Base-by-base conservation (phyloP, 2,797 vertebrate species). In the Sebastes umbrosus region DNA sequence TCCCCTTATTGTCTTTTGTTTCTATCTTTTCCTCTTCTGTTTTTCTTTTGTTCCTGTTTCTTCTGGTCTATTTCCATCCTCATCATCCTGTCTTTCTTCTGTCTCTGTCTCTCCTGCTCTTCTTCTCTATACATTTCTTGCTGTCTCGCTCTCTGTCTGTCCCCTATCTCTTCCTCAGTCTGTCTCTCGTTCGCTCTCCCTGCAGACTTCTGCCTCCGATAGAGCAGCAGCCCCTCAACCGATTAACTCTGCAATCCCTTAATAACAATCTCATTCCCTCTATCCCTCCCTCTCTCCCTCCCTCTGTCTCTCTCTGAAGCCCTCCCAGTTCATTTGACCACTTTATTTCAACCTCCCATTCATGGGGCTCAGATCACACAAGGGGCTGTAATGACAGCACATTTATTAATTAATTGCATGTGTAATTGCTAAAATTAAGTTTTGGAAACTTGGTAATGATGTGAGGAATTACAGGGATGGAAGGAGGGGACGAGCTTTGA, bases 381-480 rank as follows among this genome's bases (percentile, higher is more conserved):
- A 92, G 95, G 92, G 94, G 89, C 90, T 94, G 94, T 95, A 96
- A 96, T 96, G 96, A 96, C 95, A 95, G 95, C 94, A 96, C 94
- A 96, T 94, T 95, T 95, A 96, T 96, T 96, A 96, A 96, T 96
- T 96, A 96, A 96, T 96, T 96, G 96, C 96, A 95, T 95, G 93
- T 95, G 95, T 96, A 96, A 96, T 96, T 96, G 95, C 94, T 93
- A 92, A 96, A 96, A 96, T 96, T 96, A 96, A 96, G 96, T 96
- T 96, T 96, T 79, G 91, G 94, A 94, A 96, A 96, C 90, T 96
- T 95, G 91, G 94, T 96, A 96, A 96, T 96, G 95, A 96, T 95
- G 93, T 93, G 93, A 93, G 95, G 96, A 95, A 96, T 96, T 96
- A 96, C 93, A 95, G 85, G 81, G 91, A 88, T 83, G 86, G 88